Percentiles rank a stretch among this genome's conserved stretches.
Conservation (phyloP, 92 coral and sea anemone species). For the Micromussa lordhowensis region DNA sequence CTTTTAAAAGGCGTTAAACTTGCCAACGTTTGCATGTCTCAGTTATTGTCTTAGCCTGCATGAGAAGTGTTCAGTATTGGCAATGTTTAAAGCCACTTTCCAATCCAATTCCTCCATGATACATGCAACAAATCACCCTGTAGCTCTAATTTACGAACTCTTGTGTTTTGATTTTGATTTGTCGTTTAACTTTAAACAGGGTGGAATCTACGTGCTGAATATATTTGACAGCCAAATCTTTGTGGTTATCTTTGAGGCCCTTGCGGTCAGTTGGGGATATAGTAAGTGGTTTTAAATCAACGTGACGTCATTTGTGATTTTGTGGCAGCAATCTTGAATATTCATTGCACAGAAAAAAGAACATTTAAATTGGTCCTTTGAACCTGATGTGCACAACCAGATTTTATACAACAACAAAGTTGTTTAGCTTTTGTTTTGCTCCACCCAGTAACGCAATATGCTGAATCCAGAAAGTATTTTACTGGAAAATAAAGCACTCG, state of each 20-base stretch:
- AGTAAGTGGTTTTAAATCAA: neutral
- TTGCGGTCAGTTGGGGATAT: constrained; percentile 59
- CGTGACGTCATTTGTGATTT: too few species aligned
- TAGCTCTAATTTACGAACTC: too few species aligned
- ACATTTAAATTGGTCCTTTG: neutral
- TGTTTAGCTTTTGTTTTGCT: neutral
- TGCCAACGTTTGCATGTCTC: too few species aligned
- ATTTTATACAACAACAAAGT: neutral
- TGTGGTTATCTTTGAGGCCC: constrained; percentile 74
- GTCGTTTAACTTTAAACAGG: constrained; percentile 49
- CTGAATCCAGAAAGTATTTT: too few species aligned
- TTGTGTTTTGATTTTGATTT: neutral
- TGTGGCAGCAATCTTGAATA: neutral
- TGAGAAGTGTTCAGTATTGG: too few species aligned
- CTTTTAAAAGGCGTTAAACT: too few species aligned
- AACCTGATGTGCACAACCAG: neutral
- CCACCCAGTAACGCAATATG: too few species aligned
- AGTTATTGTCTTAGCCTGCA: too few species aligned
- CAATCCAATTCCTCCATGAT: too few species aligned
- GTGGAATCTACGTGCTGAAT: constrained; percentile 85
- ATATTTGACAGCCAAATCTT: constrained; percentile 84
- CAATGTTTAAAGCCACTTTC: too few species aligned
- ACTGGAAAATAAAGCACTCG: too few species aligned
- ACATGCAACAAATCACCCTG: too few species aligned
- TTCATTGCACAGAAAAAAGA: neutral